Percentiles rank a stretch among this genome's conserved stretches.
Evolutionary conservation across 1,140 invertebrate species (phyloP).

Genomic region (Zaprionus ornatus): DNA sequence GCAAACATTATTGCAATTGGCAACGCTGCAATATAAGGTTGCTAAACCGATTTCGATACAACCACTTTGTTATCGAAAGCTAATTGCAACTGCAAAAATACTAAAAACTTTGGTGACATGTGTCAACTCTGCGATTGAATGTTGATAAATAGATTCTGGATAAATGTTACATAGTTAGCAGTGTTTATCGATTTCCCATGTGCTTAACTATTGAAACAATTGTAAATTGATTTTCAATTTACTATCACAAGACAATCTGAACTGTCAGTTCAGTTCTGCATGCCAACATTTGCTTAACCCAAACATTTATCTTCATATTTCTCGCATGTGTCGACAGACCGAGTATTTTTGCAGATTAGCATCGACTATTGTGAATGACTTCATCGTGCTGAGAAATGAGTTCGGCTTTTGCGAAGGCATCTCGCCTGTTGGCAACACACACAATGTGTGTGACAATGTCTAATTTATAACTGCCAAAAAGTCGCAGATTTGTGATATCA

Average conservation of each 20-base stretch:
- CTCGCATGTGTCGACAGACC: slow-evolving; percentile 4
- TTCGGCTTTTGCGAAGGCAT: slow-evolving; percentile 1
- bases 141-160: too few relatives aligned
- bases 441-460: slow-evolving; percentile 38
- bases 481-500: slow-evolving; percentile 51
- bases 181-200: background rate
- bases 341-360: slow-evolving; percentile 16
- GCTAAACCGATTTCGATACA: background rate
- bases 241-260: background rate
- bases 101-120: background rate
- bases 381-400: slow-evolving; percentile 51
- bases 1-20: background rate
- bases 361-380: slow-evolving; percentile 33
- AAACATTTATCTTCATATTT: slow-evolving; percentile 28
- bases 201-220: background rate
- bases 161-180: background rate
- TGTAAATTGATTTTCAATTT: background rate
- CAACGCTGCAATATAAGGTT: background rate
- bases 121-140: background rate
- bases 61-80: background rate
- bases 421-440: slow-evolving; percentile 1
- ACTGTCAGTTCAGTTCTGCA: background rate
- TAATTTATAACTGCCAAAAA: slow-evolving; percentile 76
- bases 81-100: background rate
- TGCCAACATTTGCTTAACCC: background rate